Evolutionary conservation across 1,140 invertebrate genomes (phyloP), one percentile per base, ranked within the genome.

Genomic region (Diplogasteroides magnus): DNA sequence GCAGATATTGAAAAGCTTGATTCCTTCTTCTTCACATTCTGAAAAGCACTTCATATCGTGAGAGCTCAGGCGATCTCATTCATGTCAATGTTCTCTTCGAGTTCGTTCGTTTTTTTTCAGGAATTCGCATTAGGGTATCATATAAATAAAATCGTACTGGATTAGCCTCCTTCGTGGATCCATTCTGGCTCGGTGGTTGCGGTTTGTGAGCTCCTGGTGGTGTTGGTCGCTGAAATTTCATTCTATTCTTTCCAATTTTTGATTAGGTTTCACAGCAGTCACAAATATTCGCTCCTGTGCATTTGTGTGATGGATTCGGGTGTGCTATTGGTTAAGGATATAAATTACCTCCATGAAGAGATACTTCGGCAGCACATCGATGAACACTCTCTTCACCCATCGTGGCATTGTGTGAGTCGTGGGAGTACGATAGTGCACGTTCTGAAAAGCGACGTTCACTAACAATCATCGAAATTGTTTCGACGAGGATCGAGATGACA

Each of bases 361-460:
- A 61, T 85, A 77, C 84, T 89, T 90, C 31, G 93, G 93, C 81
- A 95, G 87, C 78, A 91, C 87, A 81, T 93, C 89, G 80, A 95
- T 93, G 85, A 95, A 96, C 72, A 94, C 85, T 75, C 89, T 86
- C 68, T 90, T 87, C 72, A 94, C 91, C 92, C 92, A 95, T 13
- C 90, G 90, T 26, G 91, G 87, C 90, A 96, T 91, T 77, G 90
- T 90, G 83, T 99, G 95, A 0, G 96, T 97, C 79, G 94, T 91
- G 3, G 94, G 92, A 29, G 92, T 93, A 31, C 94, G 90, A 83
- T 95, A 97, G 85, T 97, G 94, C 67, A 98, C 92, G 85, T 98
- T 98, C 79, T 80, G 65, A 66, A 78, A 76, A 0, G 14, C 19
- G n/a, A n/a, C n/a, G n/a, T n/a, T n/a, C n/a, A n/a, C n/a, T n/a